Percentiles rank a stretch among this genome's conserved stretches.
Conservation (phyloP, 2,113 vertebrate genomes). For the Setophaga coronata region DNA sequence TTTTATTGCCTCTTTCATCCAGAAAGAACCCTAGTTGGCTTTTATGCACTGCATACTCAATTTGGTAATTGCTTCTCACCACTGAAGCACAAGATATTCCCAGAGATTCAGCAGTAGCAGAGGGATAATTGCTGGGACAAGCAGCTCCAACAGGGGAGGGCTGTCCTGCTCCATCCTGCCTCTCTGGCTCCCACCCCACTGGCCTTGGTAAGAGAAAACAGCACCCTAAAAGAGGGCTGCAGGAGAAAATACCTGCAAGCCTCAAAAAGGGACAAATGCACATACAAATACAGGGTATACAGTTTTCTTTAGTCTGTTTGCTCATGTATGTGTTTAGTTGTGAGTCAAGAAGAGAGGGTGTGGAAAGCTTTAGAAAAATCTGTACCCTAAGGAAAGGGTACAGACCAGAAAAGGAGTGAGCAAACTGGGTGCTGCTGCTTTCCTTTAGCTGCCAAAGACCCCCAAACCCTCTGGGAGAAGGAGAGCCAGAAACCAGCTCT, state of each 20-base stretch:
- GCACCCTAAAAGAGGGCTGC: not conserved
- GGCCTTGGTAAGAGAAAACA: not conserved
- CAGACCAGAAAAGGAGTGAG: not conserved
- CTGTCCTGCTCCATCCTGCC: not conserved
- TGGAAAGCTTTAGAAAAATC: not conserved
- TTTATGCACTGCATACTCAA: not conserved
- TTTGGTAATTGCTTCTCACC: not conserved
- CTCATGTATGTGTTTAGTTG: not conserved
- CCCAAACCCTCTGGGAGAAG: not conserved
- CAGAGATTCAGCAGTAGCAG: not conserved
- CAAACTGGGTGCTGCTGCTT: not conserved
- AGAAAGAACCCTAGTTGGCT: constrained; percentile 4
- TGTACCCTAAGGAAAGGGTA: not conserved
- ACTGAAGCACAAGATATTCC: not conserved
- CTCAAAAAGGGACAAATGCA: not conserved
- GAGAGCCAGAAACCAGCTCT: not conserved
- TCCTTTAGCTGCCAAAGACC: not conserved
- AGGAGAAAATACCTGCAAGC: not conserved
- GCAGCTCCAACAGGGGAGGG: not conserved
- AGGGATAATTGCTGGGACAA: not conserved
- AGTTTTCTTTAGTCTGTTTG: not conserved
- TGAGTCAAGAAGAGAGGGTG: not conserved
- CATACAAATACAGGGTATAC: rapidly evolving
- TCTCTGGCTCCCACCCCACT: not conserved
- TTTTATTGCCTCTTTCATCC: constrained; percentile 54